These are phyloP conservation scores for Hemithea aestivaria DNA, from an alignment of 2,888 invertebrate genomes.

Conservation along the genomic window DNA sequence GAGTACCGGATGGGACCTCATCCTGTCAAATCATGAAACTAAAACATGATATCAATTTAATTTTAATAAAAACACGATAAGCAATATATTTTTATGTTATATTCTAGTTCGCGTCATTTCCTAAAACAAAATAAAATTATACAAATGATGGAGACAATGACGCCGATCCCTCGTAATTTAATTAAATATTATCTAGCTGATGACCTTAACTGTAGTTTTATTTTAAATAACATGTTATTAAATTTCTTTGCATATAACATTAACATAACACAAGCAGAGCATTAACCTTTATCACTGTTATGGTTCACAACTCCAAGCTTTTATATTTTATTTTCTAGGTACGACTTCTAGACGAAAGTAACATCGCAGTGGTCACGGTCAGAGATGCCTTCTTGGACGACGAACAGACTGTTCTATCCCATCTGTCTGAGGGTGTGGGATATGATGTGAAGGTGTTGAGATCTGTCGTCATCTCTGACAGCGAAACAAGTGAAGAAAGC, in stretches of 20 bases:
- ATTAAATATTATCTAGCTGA: constrained; percentile 4
- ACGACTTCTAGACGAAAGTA: constrained; percentile 53
- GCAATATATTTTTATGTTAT: too few relatives aligned
- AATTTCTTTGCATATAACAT: constrained; percentile 11
- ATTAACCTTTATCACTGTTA: constrained; percentile 27
- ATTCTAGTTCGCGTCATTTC: background rate
- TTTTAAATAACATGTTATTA: constrained; percentile 8
- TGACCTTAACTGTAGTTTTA: constrained; percentile 15
- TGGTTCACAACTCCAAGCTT: constrained; percentile 8
- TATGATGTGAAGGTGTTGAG: constrained; percentile 63
- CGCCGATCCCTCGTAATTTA: constrained; percentile 13
- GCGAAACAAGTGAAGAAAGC: constrained; percentile 25
- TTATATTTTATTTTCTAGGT: constrained; percentile 55
- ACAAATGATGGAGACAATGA: constrained; percentile 11
- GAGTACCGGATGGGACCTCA: constrained; percentile 8
- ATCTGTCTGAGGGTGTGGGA: constrained; percentile 50
- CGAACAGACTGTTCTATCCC: constrained; percentile 44
- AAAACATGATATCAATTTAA: too few relatives aligned
- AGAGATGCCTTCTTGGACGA: constrained; percentile 61
- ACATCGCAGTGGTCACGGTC: constrained; percentile 64
- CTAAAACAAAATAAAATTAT: constrained; percentile 4
- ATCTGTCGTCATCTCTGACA: constrained; percentile 54
- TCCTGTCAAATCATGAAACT: constrained; percentile 10
- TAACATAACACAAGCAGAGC: constrained; percentile 22
- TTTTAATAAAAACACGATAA: too few relatives aligned